phyloP scores from a whole-genome alignment of 2,113 vertebrate genomes.

The Probosciger aterrimus region DNA sequence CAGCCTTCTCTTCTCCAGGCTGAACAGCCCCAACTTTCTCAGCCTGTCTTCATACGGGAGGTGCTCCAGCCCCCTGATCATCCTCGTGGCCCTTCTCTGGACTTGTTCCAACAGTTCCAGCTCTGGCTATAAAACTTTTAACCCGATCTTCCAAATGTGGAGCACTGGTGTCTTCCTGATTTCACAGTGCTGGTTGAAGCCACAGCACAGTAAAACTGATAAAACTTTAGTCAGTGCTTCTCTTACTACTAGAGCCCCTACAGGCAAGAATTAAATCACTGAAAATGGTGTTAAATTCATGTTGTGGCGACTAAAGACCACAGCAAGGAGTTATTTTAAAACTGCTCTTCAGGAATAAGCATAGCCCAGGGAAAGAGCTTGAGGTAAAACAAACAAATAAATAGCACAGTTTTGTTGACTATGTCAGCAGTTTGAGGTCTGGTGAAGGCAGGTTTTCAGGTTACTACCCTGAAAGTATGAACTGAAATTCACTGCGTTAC shows the following conservation, averaged over 20 bases:
- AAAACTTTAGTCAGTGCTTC: background rate
- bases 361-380: background rate
- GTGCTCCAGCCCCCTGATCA: too few species aligned
- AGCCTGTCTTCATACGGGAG: too few species aligned
- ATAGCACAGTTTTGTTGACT: background rate
- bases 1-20: too few species aligned
- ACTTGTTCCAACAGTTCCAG: too few species aligned
- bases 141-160: background rate
- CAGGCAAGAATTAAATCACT: background rate
- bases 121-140: background rate
- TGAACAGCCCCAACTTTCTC: too few species aligned
- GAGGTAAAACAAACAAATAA: background rate
- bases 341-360: background rate
- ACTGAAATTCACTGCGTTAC: background rate
- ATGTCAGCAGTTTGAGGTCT: background rate
- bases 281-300: background rate
- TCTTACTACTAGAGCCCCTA: background rate
- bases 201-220: background rate
- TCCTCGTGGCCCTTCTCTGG: too few species aligned
- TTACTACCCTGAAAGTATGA: background rate
- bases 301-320: background rate
- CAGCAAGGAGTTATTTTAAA: background rate
- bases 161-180: background rate
- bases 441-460: background rate
- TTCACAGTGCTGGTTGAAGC: background rate